Evolutionary conservation across 2,797 vertebrate genomes (phyloP).

Genomic region (Sebastes matsubarae): DNA sequence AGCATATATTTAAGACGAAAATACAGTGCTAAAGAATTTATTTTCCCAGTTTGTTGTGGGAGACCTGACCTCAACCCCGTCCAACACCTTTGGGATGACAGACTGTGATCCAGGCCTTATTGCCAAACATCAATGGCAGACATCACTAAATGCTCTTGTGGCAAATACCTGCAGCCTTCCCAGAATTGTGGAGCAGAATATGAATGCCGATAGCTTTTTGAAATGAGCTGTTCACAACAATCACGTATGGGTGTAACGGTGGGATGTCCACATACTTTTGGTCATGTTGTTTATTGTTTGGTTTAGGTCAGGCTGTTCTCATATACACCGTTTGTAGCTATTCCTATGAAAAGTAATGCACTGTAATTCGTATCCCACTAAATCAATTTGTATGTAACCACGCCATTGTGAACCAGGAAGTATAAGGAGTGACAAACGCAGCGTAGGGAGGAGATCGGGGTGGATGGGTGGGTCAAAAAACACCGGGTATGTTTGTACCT

Average conservation of each 20-base stretch:
- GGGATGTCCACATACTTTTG: neutral
- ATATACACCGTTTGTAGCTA: too few relatives aligned
- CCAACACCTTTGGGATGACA: neutral
- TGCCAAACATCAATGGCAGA: neutral
- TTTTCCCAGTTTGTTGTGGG: neutral
- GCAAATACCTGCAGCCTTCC: neutral
- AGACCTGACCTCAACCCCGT: neutral
- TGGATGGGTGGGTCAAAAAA: too few relatives aligned
- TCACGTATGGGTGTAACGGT: neutral
- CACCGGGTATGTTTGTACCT: too few relatives aligned
- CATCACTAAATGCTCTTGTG: neutral
- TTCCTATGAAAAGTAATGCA: too few relatives aligned
- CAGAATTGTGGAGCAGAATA: neutral
- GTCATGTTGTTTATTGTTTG: neutral
- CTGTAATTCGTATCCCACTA: too few relatives aligned
- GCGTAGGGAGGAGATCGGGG: fast-evolving
- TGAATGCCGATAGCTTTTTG: neutral
- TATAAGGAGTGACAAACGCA: too few relatives aligned
- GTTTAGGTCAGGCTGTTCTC: neutral
- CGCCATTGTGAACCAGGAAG: too few relatives aligned
- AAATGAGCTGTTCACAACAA: neutral
- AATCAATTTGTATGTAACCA: too few relatives aligned
- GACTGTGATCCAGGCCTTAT: neutral
- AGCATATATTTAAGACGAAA: neutral
- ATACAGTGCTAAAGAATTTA: neutral